Percentiles rank a stretch among this genome's conserved stretches.
Conservation (phyloP, 1,140 invertebrate genomes). For the Ridgeia piscesae region DNA sequence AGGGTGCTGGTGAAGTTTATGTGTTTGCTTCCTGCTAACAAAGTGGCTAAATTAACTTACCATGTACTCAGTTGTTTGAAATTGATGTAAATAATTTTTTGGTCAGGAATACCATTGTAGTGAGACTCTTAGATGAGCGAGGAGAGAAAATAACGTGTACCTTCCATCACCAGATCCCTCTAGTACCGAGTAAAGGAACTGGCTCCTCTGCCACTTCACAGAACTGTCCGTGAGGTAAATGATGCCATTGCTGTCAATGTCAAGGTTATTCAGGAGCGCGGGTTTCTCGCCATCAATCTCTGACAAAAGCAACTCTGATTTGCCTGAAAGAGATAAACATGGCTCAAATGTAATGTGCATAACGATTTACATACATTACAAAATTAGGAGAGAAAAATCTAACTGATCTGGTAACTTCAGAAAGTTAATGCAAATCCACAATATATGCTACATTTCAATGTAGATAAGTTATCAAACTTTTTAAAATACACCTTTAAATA, state of each 20-base stretch:
- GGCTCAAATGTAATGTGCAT: too few relatives aligned
- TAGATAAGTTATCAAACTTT: too few relatives aligned
- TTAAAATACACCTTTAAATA: too few relatives aligned
- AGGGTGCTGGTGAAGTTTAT: too few relatives aligned
- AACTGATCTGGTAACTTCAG: too few relatives aligned
- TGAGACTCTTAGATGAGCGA: constrained; percentile 42
- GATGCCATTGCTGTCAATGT: constrained; percentile 70
- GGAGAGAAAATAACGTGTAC: constrained; percentile 64
- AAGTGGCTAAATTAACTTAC: too few relatives aligned
- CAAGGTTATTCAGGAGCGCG: constrained; percentile 57
- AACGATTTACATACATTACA: too few relatives aligned
- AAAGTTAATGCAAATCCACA: too few relatives aligned
- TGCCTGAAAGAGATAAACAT: background rate
- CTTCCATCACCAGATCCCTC: constrained; percentile 69
- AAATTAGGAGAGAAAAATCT: too few relatives aligned
- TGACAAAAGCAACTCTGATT: constrained; percentile 31
- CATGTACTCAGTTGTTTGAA: background rate
- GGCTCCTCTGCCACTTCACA: constrained; percentile 64
- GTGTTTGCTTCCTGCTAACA: too few relatives aligned
- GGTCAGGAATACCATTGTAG: background rate
- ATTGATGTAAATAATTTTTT: background rate
- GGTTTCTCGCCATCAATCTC: constrained; percentile 35
- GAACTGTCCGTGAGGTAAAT: constrained; percentile 77
- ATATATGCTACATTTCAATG: too few relatives aligned
- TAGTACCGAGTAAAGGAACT: constrained; percentile 61